Conservation (phyloP, 2,888 invertebrate genomes). For the Nephrotoma appendiculata region DNA sequence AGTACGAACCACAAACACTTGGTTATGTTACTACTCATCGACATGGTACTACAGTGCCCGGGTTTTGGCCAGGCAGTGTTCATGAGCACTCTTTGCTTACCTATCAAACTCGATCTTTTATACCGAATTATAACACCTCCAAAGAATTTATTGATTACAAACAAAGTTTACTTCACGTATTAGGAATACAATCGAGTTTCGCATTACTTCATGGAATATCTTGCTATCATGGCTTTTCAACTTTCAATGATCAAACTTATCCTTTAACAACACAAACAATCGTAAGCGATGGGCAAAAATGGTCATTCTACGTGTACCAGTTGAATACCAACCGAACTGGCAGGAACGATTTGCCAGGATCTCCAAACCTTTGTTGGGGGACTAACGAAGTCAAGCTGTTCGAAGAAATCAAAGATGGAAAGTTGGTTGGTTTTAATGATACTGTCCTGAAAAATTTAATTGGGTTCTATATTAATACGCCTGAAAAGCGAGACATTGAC, state of each 20-base stretch:
- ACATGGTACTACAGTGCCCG: conserved; percentile 62
- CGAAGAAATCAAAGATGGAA: conserved; percentile 54
- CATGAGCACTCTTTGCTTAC: conserved; percentile 67
- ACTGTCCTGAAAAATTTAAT: conserved; percentile 57
- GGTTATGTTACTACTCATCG: conserved; percentile 41
- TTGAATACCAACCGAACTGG: conserved; percentile 69
- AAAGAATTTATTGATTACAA: neutral
- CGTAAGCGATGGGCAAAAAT: conserved; percentile 74
- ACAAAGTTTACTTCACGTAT: conserved; percentile 50
- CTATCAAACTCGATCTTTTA: conserved; percentile 49
- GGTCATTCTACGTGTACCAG: conserved; percentile 83
- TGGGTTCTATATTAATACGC: conserved; percentile 57
- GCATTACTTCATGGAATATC: conserved; percentile 69
- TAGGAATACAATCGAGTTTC: conserved; percentile 66
- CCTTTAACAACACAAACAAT: conserved; percentile 81
- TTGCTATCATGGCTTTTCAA: conserved; percentile 75
- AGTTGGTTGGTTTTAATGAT: conserved; percentile 66
- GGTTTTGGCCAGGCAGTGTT: conserved; percentile 71
- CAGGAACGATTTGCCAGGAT: conserved; percentile 43
- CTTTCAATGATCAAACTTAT: conserved; percentile 79
- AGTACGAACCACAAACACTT: conserved; percentile 44
- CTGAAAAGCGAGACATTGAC: conserved; percentile 43
- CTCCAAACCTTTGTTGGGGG: conserved; percentile 71
- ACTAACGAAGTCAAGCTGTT: conserved; percentile 57
- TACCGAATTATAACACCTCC: conserved; percentile 32